Evolutionary conservation across 2,113 vertebrate species (phyloP).

Genomic region (Lates calcarifer): DNA sequence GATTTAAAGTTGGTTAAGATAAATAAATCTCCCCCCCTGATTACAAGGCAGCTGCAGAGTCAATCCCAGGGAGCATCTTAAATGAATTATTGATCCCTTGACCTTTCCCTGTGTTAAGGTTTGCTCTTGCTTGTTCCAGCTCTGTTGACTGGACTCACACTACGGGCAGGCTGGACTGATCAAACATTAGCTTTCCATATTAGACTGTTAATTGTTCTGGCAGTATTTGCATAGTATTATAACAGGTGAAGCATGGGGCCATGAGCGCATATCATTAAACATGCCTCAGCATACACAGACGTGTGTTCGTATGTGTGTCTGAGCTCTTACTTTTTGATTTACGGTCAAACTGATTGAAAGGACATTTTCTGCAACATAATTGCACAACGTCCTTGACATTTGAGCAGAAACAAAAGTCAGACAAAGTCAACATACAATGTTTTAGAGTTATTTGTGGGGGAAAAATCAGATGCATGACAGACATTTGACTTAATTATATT

Average conservation of each 20-base stretch:
- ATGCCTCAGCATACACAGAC: slow-evolving; percentile 19
- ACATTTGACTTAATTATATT: slow-evolving; percentile 73
- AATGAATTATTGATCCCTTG: slow-evolving; percentile 88
- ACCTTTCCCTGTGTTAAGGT: slow-evolving; percentile 83
- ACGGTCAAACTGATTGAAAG: slow-evolving; percentile 62
- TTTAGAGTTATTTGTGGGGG: slow-evolving; percentile 26
- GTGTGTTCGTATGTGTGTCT: not conserved
- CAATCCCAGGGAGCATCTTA: slow-evolving; percentile 83
- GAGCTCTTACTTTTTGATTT: slow-evolving; percentile 48
- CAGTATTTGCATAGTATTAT: slow-evolving; percentile 55
- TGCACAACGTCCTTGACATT: slow-evolving; percentile 55
- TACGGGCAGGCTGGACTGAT: slow-evolving; percentile 69
- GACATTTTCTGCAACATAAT: slow-evolving; percentile 65
- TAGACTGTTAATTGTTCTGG: slow-evolving; percentile 74
- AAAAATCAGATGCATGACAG: slow-evolving; percentile 32
- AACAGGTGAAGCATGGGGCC: slow-evolving; percentile 33
- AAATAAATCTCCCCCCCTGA: slow-evolving; percentile 85
- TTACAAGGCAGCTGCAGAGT: slow-evolving; percentile 74
- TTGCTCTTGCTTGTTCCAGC: slow-evolving; percentile 78
- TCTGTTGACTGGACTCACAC: slow-evolving; percentile 77
- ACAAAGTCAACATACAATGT: slow-evolving; percentile 33
- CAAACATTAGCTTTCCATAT: slow-evolving; percentile 78
- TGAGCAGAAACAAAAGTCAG: slow-evolving; percentile 60
- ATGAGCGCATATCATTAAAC: slow-evolving; percentile 34
- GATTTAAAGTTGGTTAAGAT: slow-evolving; percentile 82